These are phyloP conservation scores for Drosophila longiperda DNA, from an alignment of 2,888 invertebrate genomes.

Conservation along the genomic window DNA sequence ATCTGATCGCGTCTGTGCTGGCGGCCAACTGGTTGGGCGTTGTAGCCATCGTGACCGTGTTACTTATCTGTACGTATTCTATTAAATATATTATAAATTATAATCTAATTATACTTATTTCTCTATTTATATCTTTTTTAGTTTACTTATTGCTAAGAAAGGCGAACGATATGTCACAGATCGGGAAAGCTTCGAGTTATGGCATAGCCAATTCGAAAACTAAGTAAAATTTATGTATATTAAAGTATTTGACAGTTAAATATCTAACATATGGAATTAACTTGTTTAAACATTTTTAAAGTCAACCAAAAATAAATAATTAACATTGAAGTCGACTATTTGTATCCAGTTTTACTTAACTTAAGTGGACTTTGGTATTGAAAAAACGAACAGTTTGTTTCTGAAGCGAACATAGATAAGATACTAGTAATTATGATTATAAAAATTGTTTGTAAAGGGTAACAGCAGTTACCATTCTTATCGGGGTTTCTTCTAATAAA, in stretches of 20 bases:
- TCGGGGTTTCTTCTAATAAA: constrained; percentile 42
- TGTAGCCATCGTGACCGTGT: constrained; percentile 12
- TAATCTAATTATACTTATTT: background rate
- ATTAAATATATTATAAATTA: background rate
- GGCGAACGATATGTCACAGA: constrained; percentile 54
- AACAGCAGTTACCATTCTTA: constrained; percentile 18
- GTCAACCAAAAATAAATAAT: constrained; percentile 32
- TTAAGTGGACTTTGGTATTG: constrained; percentile 32
- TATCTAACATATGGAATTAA: constrained; percentile 1
- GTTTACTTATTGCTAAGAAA: constrained; percentile 46
- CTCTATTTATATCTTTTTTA: constrained; percentile 6
- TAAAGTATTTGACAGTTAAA: background rate
- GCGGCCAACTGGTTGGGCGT: constrained; percentile 57
- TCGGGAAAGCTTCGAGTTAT: constrained; percentile 59
- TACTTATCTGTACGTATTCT: constrained; percentile 43
- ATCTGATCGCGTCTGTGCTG: constrained; percentile 46
- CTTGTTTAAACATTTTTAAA: constrained; percentile 14
- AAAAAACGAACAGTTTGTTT: constrained; percentile 16
- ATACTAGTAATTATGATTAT: constrained; percentile 29
- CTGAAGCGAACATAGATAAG: constrained; percentile 43
- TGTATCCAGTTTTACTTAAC: background rate
- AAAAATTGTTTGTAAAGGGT: background rate
- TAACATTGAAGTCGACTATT: background rate
- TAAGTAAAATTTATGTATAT: constrained; percentile 19
- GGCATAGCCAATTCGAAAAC: constrained; percentile 42